These are phyloP conservation scores for Budorcas taxicolor DNA, from an alignment of 2,113 vertebrate genomes.

Conservation along the genomic window DNA sequence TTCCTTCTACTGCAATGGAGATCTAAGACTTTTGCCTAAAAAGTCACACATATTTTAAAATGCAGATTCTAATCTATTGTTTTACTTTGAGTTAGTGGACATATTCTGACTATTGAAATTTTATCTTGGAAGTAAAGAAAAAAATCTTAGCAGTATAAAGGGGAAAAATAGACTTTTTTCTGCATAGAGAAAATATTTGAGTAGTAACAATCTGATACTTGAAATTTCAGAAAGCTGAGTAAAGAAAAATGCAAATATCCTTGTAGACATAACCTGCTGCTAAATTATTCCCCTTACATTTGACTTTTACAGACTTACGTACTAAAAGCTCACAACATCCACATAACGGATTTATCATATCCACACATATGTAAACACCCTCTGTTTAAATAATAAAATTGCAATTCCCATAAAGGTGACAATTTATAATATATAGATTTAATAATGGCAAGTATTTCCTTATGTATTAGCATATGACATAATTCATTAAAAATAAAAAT, in stretches of 20 bases:
- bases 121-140: slow-evolving; percentile 4
- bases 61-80: slow-evolving; percentile 46
- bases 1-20: not conserved
- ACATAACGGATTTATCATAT: not conserved
- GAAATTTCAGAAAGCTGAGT: not conserved
- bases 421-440: not conserved
- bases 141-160: slow-evolving; percentile 21
- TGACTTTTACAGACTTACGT: slow-evolving; percentile 13
- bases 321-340: not conserved
- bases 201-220: not conserved
- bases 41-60: slow-evolving; percentile 60
- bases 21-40: slow-evolving; percentile 43
- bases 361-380: not conserved
- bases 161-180: not conserved
- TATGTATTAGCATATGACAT: not conserved
- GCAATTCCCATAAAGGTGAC: not conserved
- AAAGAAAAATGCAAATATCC: slow-evolving; percentile 41
- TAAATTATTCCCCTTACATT: not conserved
- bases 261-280: not conserved
- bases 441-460: not conserved
- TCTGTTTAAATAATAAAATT: not conserved
- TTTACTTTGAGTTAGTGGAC: not conserved
- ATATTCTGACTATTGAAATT: slow-evolving; percentile 38
- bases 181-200: not conserved
- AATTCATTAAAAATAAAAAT: not conserved